Conservation (phyloP, 1,140 invertebrate species). For the Heliconius congener region DNA sequence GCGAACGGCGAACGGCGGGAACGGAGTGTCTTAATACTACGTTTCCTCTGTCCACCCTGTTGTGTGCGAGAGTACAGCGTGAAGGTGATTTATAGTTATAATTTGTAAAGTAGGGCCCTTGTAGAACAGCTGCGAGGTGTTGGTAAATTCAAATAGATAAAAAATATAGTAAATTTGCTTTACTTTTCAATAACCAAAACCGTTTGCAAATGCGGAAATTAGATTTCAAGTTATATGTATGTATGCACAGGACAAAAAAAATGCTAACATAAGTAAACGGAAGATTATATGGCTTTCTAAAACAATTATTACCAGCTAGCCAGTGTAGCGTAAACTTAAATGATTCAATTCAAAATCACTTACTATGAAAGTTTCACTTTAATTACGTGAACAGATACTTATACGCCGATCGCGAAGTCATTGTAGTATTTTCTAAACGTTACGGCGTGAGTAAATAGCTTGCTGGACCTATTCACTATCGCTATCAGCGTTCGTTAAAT, state of each 20-base stretch:
- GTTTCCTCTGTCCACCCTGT: too few species aligned
- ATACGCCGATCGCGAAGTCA: conserved; percentile 35
- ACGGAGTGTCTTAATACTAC: too few species aligned
- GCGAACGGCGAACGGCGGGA: too few species aligned
- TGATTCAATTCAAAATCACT: conserved; percentile 33
- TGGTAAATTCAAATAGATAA: too few species aligned
- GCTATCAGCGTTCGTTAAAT: conserved; percentile 48
- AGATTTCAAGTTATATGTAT: not conserved
- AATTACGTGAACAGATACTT: conserved; percentile 36
- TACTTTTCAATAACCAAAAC: too few species aligned
- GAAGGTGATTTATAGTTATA: too few species aligned
- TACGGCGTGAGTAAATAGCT: conserved; percentile 41
- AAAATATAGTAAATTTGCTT: too few species aligned
- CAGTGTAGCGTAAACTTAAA: conserved; percentile 27
- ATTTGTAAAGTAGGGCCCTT: not conserved
- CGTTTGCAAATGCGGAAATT: not conserved
- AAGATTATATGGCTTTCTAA: conserved; percentile 9
- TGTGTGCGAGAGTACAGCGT: too few species aligned
- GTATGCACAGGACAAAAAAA: not conserved
- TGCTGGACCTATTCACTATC: conserved; percentile 46
- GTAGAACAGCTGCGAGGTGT: too few species aligned
- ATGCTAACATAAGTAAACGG: not conserved
- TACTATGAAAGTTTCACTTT: conserved; percentile 35
- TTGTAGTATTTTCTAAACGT: conserved; percentile 40
- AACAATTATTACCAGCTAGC: conserved; percentile 17